These are phyloP conservation scores for Buathra laborator DNA, from an alignment of 2,888 invertebrate genomes.

Conservation along the genomic window DNA sequence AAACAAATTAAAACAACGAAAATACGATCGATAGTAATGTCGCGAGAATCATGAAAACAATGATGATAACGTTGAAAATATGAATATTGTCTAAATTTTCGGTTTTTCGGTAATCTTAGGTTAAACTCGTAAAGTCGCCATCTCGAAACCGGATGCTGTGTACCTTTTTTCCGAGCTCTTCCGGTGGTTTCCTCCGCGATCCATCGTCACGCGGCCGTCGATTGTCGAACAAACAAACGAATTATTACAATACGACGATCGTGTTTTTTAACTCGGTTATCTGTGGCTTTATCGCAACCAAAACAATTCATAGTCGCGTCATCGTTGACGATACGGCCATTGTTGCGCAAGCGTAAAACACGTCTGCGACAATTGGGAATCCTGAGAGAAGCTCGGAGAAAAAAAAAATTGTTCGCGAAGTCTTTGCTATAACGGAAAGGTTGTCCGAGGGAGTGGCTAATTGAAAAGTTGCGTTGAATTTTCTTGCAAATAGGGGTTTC, in stretches of 20 bases:
- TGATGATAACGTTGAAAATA: constrained; percentile 12
- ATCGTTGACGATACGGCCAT: constrained; percentile 55
- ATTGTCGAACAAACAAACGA: constrained; percentile 14
- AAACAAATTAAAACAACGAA: background rate
- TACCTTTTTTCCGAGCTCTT: constrained; percentile 77
- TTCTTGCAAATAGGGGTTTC: background rate
- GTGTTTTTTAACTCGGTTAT: constrained; percentile 31
- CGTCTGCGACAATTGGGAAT: constrained; percentile 7
- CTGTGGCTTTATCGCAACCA: constrained; percentile 42
- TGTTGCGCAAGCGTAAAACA: constrained; percentile 24
- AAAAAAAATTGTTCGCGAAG: background rate
- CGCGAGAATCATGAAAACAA: background rate
- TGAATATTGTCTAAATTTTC: constrained; percentile 32
- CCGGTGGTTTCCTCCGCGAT: constrained; percentile 68
- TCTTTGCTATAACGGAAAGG: background rate
- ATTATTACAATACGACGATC: constrained; percentile 9
- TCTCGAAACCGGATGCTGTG: constrained; percentile 60
- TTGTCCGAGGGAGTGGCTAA: background rate
- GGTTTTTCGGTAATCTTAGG: constrained; percentile 46
- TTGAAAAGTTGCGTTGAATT: background rate
- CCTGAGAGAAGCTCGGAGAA: background rate
- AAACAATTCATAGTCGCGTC: constrained; percentile 66
- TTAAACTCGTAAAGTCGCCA: constrained; percentile 45
- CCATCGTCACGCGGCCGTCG: constrained; percentile 65
- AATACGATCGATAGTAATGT: constrained; percentile 57